Evolutionary conservation across 1,140 invertebrate genomes (phyloP).

Genomic region (Pectinophora gossypiella): DNA sequence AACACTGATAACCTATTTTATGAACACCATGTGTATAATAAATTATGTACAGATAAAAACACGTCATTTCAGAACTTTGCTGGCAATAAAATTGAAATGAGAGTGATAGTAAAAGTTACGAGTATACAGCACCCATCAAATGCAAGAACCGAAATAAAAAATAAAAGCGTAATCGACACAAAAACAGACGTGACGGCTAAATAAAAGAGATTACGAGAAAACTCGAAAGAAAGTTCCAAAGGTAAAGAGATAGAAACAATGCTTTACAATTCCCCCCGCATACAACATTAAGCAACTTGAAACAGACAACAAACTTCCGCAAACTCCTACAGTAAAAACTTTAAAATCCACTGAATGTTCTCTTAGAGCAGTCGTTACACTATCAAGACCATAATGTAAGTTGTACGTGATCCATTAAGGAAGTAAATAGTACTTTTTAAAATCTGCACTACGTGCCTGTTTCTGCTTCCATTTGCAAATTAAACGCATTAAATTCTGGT

Average conservation of each 20-base stretch:
- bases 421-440: background rate
- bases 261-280: constrained; percentile 2
- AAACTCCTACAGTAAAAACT: background rate
- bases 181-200: too few species aligned
- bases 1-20: too few species aligned
- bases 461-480: background rate
- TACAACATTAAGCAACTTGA: constrained; percentile 4
- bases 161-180: too few species aligned
- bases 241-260: background rate
- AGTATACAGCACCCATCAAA: too few species aligned
- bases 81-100: too few species aligned
- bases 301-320: background rate
- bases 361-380: constrained; percentile 4
- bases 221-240: background rate
- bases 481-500: background rate
- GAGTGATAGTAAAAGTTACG: too few species aligned
- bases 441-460: background rate
- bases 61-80: too few species aligned
- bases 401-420: constrained; percentile 3
- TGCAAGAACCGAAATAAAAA: too few species aligned
- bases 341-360: constrained; percentile 6
- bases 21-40: too few species aligned
- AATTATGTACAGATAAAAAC: too few species aligned
- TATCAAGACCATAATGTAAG: constrained; percentile 2
- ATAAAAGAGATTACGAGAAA: background rate